Percentiles rank a stretch among this genome's conserved stretches.
These are phyloP conservation scores for Lepeophtheirus salmonis DNA, from an alignment of 1,140 invertebrate species.

Conservation along the genomic window DNA sequence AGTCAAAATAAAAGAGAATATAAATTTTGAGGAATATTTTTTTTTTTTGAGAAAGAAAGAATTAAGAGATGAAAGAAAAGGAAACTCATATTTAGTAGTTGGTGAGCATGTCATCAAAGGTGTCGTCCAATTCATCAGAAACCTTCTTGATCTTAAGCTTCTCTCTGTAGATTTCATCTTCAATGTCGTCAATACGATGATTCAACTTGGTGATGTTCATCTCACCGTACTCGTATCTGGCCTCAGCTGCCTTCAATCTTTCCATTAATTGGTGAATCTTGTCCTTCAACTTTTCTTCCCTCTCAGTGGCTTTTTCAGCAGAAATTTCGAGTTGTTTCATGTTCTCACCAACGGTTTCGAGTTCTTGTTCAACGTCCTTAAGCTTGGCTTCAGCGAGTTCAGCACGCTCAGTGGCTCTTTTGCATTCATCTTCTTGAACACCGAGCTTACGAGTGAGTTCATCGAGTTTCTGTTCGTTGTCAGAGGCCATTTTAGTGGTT, in stretches of 20 bases:
- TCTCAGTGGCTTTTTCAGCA: slow-evolving; percentile 14
- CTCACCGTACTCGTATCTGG: slow-evolving; percentile 17
- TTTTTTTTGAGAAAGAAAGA: neutral
- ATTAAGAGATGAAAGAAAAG: neutral
- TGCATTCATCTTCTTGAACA: slow-evolving; percentile 15
- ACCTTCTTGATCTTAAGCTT: slow-evolving; percentile 18
- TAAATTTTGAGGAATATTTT: neutral
- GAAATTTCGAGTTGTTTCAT: slow-evolving; percentile 17
- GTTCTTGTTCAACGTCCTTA: slow-evolving; percentile 14
- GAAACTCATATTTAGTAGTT: slow-evolving; percentile 2
- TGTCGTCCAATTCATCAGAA: slow-evolving; percentile 17
- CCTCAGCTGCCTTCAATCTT: slow-evolving; percentile 14
- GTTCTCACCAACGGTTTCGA: slow-evolving; percentile 17
- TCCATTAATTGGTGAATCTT: slow-evolving; percentile 15
- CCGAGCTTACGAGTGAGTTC: slow-evolving; percentile 13
- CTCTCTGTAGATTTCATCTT: slow-evolving; percentile 18
- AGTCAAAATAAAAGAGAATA: too few relatives aligned
- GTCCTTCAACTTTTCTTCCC: slow-evolving; percentile 16
- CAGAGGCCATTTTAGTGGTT: slow-evolving; percentile 16
- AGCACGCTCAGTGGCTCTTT: slow-evolving; percentile 12
- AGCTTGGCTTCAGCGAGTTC: slow-evolving; percentile 14
- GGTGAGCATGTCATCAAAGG: slow-evolving; percentile 16
- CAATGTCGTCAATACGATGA: slow-evolving; percentile 17
- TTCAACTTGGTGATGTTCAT: slow-evolving; percentile 19
- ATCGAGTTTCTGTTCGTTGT: slow-evolving; percentile 16